phyloP scores from a whole-genome alignment of 1,140 invertebrate genomes.

The Nymphalis io region DNA sequence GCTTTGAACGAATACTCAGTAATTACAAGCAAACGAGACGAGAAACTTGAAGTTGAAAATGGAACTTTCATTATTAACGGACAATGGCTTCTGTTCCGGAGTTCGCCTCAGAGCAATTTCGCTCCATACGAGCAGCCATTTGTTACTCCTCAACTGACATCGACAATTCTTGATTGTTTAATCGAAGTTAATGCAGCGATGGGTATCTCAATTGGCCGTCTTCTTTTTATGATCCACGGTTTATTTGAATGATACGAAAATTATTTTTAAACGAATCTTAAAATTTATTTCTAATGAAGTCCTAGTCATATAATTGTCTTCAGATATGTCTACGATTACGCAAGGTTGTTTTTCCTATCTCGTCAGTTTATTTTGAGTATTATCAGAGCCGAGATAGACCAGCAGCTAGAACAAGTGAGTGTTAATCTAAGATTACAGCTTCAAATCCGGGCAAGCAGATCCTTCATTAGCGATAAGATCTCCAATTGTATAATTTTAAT shows the following conservation, averaged over 20 bases:
- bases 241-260: not conserved
- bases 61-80: conserved; percentile 48
- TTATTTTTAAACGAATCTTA: not conserved
- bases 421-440: no score
- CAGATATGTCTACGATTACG: no score
- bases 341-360: no score
- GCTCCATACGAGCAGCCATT: conserved; percentile 36
- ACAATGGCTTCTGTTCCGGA: conserved; percentile 36
- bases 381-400: no score
- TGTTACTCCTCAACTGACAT: conserved; percentile 34
- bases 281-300: no score
- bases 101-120: conserved; percentile 33
- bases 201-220: not conserved
- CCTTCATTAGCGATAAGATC: no score
- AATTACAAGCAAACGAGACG: conserved; percentile 38
- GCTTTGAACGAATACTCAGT: conserved; percentile 26
- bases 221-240: not conserved
- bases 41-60: conserved; percentile 36
- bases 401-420: no score
- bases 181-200: conserved; percentile 12
- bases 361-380: no score
- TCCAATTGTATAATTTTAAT: no score
- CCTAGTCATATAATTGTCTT: no score
- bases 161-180: conserved; percentile 28
- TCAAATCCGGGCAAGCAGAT: no score